Evolutionary conservation across 2,888 invertebrate genomes (phyloP).

Genomic region (Agrochola circellaris): DNA sequence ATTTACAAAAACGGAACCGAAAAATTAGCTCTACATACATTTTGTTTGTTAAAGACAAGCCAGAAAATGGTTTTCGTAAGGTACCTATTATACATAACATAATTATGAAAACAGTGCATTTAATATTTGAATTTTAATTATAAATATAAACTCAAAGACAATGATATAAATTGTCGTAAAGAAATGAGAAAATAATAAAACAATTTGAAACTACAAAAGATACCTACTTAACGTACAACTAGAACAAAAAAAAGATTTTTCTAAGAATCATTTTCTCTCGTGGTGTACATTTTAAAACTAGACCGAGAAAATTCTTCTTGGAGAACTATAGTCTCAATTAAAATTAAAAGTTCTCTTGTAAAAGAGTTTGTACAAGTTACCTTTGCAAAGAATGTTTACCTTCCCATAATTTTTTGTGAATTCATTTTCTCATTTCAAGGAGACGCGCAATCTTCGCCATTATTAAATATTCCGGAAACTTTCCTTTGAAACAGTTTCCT

Average conservation of each 20-base stretch:
- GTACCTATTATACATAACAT: too few species aligned
- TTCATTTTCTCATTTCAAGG: not conserved
- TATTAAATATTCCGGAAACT: not conserved
- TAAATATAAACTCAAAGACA: not conserved
- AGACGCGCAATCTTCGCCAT: not conserved
- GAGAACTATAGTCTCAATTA: not conserved
- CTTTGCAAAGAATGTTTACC: slow-evolving; percentile 3
- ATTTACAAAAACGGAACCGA: slow-evolving; percentile 14
- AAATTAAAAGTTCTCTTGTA: not conserved
- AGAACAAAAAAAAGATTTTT: slow-evolving; percentile 2
- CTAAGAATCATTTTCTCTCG: not conserved
- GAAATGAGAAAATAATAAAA: not conserved
- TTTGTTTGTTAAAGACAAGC: slow-evolving; percentile 1
- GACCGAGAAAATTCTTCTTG: not conserved
- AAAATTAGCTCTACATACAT: not conserved
- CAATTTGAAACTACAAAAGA: not conserved
- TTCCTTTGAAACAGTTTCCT: not conserved
- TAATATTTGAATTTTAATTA: too few species aligned
- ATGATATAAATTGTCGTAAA: not conserved
- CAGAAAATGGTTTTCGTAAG: not conserved
- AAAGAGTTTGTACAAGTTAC: not conserved
- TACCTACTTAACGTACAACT: not conserved
- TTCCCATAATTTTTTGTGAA: not conserved
- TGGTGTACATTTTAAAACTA: not conserved
- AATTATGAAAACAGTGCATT: too few species aligned